Base-by-base conservation (phyloP, 2,888 invertebrate species). In the Caenorhabditis doughertyi region DNA sequence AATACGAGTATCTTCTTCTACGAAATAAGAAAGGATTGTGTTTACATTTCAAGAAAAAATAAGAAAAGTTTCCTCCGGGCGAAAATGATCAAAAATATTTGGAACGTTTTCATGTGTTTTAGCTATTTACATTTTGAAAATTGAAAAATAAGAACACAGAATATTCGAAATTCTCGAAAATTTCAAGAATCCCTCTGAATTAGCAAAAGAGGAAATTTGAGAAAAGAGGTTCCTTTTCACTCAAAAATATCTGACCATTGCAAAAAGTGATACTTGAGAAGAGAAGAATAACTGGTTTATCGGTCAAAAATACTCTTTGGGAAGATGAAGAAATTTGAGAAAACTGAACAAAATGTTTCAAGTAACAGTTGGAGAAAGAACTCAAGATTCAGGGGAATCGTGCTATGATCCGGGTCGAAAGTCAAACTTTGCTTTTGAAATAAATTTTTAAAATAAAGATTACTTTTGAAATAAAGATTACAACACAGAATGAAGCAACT, bases 1-100 rank as follows among this genome's bases (percentile, higher is more conserved):
- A 74, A 74, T 74, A 35, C 56, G 65, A 64, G 44, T 23, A 49
- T 51, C 56, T 35, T 25, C 29, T 47, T 13, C 16, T 25, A 18
- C 35, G 56, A 51, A 64, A 21, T 16, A 44, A n/a, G 55, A 53
- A 47, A 39, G 16, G 29, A 29, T 39, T 25, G n/a, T 65, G 51
- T 51, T 65, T 65, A 23, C 21, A 65, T 65, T 65, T 51, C 21
- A 23, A 47, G n/a, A 32, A 25, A 60, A 25, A 58, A 8, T 27
- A 18, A 29, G 18, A 32, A 47, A 64, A 47, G 44, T 64, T 47
- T 16, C 64, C 64, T 47, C 64, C 21, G 29, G 44, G 27, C 13
- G 25, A 18, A 13, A 8, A 21, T 49, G 23, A 11, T 49, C 18
- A 21, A 8, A 42, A 16, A 32, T 62, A 32, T 62, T 44, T 44